phyloP scores from a whole-genome alignment of 2,797 vertebrate species.

The Chelon auratus region DNA sequence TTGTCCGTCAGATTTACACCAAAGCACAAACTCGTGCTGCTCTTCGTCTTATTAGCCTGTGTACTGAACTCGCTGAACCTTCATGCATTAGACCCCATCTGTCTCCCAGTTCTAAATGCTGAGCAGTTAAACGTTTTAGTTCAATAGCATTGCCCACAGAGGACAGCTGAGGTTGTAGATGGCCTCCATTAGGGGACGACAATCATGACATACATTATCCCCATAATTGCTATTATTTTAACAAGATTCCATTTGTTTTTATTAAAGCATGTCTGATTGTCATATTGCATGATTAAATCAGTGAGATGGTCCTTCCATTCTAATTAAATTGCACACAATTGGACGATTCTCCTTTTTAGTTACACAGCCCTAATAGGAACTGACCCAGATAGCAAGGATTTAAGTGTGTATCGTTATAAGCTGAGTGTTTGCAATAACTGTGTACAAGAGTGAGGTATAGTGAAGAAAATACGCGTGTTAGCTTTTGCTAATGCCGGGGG shows the following conservation, averaged over 20 bases:
- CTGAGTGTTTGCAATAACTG: conserved; percentile 35
- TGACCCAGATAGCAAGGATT: conserved; percentile 62
- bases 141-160: conserved; percentile 35
- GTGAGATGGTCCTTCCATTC: conserved; percentile 49
- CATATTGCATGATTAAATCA: conserved; percentile 70
- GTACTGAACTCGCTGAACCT: conserved; percentile 57
- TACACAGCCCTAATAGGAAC: conserved; percentile 56
- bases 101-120: conserved; percentile 31
- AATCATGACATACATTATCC: conserved; percentile 52
- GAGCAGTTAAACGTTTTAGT: conserved; percentile 52
- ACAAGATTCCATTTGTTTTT: conserved; percentile 71
- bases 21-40: conserved; percentile 20
- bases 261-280: conserved; percentile 65
- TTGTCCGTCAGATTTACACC: neutral
- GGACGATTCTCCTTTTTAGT: conserved; percentile 68
- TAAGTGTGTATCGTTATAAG: conserved; percentile 58
- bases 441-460: neutral
- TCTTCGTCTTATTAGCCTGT: conserved; percentile 25
- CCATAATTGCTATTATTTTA: conserved; percentile 69
- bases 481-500: neutral
- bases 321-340: conserved; percentile 68
- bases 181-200: conserved; percentile 41
- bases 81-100: conserved; percentile 54
- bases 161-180: conserved; percentile 42
- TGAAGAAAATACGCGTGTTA: conserved; percentile 12